phyloP scores from a whole-genome alignment of 1,140 invertebrate species.

The Procambarus clarkii region DNA sequence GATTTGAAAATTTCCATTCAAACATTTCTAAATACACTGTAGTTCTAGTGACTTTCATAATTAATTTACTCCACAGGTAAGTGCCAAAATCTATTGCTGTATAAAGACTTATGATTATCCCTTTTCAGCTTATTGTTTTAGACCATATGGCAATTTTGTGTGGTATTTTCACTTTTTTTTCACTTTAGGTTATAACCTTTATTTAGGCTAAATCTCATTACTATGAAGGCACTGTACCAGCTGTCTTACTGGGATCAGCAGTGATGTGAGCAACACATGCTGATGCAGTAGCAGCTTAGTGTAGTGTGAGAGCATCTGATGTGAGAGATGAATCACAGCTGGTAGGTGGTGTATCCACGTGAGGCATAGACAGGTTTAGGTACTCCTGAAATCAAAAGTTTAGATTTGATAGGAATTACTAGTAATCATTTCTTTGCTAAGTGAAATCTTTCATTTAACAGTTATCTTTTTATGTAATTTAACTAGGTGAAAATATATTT shows the following conservation, averaged over 20 bases:
- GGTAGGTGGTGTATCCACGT: constrained; percentile 84
- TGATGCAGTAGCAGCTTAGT: not conserved
- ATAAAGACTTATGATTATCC: not conserved
- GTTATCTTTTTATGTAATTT: too few relatives aligned
- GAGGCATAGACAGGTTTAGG: constrained; percentile 23
- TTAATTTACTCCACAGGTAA: not conserved
- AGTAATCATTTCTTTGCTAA: too few relatives aligned
- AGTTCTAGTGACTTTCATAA: not conserved
- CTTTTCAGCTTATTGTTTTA: not conserved
- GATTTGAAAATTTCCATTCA: not conserved
- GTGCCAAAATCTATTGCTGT: not conserved
- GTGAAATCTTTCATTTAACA: too few relatives aligned
- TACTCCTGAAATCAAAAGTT: not conserved
- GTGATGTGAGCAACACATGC: not conserved
- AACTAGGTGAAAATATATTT: too few relatives aligned
- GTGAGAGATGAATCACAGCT: constrained; percentile 81
- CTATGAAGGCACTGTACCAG: not conserved
- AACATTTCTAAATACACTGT: not conserved
- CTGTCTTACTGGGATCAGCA: not conserved
- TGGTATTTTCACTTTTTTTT: not conserved
- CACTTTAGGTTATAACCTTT: not conserved
- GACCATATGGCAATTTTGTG: not conserved
- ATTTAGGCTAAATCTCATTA: not conserved
- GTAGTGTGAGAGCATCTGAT: constrained; percentile 27
- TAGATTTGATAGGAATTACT: not conserved